Evolutionary conservation across 2,888 invertebrate species (phyloP).

Genomic region (Melitaea athalia): DNA sequence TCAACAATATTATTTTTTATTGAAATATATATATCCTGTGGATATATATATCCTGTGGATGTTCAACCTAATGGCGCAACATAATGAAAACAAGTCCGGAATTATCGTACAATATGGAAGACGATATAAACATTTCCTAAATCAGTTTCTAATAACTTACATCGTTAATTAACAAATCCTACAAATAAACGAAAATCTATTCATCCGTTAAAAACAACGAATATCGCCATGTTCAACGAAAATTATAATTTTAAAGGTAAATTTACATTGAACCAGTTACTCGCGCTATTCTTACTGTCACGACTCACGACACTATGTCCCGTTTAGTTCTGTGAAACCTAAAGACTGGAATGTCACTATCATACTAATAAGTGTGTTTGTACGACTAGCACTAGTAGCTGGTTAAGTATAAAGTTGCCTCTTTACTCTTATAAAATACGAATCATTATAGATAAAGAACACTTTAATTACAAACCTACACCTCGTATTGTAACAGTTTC

Average conservation of each 20-base stretch:
- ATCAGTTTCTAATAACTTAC: conserved; percentile 41
- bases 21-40: conserved; percentile 11
- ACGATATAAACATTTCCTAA: conserved; percentile 57
- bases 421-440: conserved; percentile 24
- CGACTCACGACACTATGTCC: background rate
- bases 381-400: background rate
- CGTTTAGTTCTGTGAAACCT: too few species aligned
- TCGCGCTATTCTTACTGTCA: background rate
- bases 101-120: conserved; percentile 74
- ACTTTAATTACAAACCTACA: conserved; percentile 47
- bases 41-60: conserved; percentile 19
- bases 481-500: conserved; percentile 36
- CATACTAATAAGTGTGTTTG: background rate
- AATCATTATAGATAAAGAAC: conserved; percentile 35
- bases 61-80: conserved; percentile 54
- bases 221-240: conserved; percentile 4
- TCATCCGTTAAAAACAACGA: conserved; percentile 28
- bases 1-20: background rate
- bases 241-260: background rate
- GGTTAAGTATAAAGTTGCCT: background rate
- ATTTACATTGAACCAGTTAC: background rate
- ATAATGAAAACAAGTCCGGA: conserved; percentile 62
- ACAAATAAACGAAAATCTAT: conserved; percentile 33
- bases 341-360: background rate
- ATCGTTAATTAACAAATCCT: conserved; percentile 35